A percentile compares a stretch with the other conserved stretches of the same genome.
These are phyloP conservation scores for Sebastes elongatus DNA, from an alignment of 2,797 vertebrate genomes.

Conservation along the genomic window DNA sequence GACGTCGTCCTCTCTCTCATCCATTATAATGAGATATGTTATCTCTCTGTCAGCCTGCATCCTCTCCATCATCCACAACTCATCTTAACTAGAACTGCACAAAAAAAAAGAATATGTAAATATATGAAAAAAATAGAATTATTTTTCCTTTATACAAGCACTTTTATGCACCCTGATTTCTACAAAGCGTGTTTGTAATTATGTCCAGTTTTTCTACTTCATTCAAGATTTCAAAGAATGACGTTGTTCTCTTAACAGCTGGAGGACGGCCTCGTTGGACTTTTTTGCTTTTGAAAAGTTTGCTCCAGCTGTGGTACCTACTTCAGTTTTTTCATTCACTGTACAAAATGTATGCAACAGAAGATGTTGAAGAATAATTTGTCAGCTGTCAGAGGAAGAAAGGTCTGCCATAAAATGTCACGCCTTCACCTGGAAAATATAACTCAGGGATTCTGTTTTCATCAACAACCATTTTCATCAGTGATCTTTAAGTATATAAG, in stretches of 20 bases:
- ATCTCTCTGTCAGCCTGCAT: slow-evolving; percentile 39
- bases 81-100: slow-evolving; percentile 59
- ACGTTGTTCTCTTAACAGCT: not conserved
- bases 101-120: slow-evolving; percentile 61
- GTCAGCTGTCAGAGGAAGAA: not conserved
- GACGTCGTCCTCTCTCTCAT: not conserved
- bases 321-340: slow-evolving; percentile 10
- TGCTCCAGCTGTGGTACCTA: slow-evolving; percentile 3
- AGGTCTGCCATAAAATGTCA: slow-evolving; percentile 36
- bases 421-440: slow-evolving; percentile 41
- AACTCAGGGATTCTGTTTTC: slow-evolving; percentile 78
- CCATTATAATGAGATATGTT: slow-evolving; percentile 45
- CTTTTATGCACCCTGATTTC: slow-evolving; percentile 79
- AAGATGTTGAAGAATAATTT: slow-evolving; percentile 1
- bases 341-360: slow-evolving; percentile 64
- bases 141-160: slow-evolving; percentile 74
- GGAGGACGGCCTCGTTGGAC: not conserved
- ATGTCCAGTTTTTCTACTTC: slow-evolving; percentile 63
- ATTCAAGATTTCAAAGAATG: not conserved
- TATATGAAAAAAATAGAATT: slow-evolving; percentile 52
- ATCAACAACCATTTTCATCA: slow-evolving; percentile 24
- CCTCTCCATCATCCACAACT: slow-evolving; percentile 1
- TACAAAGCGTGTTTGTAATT: slow-evolving; percentile 70
- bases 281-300: slow-evolving; percentile 21
- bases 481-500: not conserved